Base-by-base conservation (phyloP, 2,797 vertebrate species). In the Chelidonichthys spinosus region DNA sequence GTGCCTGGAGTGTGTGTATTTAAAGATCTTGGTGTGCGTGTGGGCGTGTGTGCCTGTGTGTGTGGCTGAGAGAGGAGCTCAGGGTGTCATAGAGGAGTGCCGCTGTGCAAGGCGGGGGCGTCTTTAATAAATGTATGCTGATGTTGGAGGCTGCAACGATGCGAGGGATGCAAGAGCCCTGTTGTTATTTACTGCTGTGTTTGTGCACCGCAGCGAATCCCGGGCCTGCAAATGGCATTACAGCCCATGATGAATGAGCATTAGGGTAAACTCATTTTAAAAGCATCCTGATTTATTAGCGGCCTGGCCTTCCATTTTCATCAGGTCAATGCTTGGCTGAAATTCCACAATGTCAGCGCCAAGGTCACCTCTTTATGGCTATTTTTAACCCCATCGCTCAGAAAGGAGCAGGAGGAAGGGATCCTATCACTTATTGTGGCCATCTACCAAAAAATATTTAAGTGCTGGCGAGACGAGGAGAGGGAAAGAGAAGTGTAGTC, bases 251-350 rank as follows among this genome's bases (percentile, higher is more conserved):
- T 99, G 96, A 99, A 99, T 97, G 97, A 97, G 97, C 96, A 97
- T 98, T 98, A 98, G 97, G 96, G 96, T 98, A 98, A 95, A 98
- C 97, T 99, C 98, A 98, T 99, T 99, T 99, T 99, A 98, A 99
- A 99, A 98, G 96, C 96, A 96, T 95, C 95, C 96, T 99, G 98
- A 99, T 99, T 99, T 99, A 99, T 99, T 97, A 97, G 96, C 91
- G 65, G 84, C 81, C 93, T 89, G 95, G 96, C 97, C 97, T 97
- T 99, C 97, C 95, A 97, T 98, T 99, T 98, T 96, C 96, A 98
- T 97, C 97, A 98, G 98, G 97, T 99, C 97, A 98, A 92, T 95
- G 96, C 97, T 96, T 96, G 97, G 96, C 95, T 97, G 96, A 97
- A 99, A 97, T 96, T 95, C 81, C 95, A 96, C 97, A 99, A 98